Base-by-base conservation (phyloP, 2,888 invertebrate genomes). In the Diplazon laetatorius region DNA sequence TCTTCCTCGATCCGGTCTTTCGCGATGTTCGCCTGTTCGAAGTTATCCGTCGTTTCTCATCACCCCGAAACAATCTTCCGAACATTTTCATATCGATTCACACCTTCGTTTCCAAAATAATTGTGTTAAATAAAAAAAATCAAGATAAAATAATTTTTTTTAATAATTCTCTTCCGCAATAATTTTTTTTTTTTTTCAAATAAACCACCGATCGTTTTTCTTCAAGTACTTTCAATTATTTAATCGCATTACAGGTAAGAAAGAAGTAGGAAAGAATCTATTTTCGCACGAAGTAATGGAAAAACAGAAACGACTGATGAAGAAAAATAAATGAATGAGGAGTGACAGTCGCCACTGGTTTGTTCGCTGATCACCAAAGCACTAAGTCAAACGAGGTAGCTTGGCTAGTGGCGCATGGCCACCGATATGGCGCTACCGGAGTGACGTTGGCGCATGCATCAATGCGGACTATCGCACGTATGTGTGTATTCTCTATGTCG, bases 11-110 rank as follows among this genome's bases (percentile, higher is more conserved):
- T 44, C 62, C 65, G 4, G 73, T 68, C 65, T 75, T 83, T 46
- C 79, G 81, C 12, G 81, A 79, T 0, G 79, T 48, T 9, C 68
- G 71, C 25, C 74, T 52, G 46, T 70, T 79, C 37, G 77, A 55
- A 25, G 39, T 16, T 6, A 72, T 48, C 8, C 25, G 81, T n/a
- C 80, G 82, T 62, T 82, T 83, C 2, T 74, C 76, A 52, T 82
- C 75, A 8, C 57, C 77, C 9, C 81, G 76, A 76, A 86, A 86
- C 18, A 86, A 73, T 74, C 83, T 82, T 12, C 83, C 82, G 52
- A 87, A 85, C 59, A 87, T 82, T 73, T 84, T 86, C 87, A 86
- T 87, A 9, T 22, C 65, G 9, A 14, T 55, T 30, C 14, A 16
- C 30, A 55, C 30, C 9, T 8, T 55, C 16, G 30, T 30, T 3